Evolutionary conservation across 1,140 invertebrate genomes (phyloP).

Genomic region (Hycleus phaleratus): DNA sequence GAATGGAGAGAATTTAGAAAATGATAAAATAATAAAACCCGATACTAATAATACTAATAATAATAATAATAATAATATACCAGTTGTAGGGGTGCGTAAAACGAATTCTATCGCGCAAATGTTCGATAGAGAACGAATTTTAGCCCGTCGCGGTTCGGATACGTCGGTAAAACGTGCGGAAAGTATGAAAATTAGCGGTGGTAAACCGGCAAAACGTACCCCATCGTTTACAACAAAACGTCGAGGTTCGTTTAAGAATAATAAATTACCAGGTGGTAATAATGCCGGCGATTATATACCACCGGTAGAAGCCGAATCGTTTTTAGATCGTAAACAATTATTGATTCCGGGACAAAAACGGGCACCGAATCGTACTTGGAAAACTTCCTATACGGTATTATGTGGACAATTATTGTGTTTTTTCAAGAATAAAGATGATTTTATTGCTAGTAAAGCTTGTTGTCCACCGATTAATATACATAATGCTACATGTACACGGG

Average conservation of each 20-base stretch:
- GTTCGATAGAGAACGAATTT: slow-evolving; percentile 56
- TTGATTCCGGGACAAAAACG: slow-evolving; percentile 87
- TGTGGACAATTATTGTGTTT: slow-evolving; percentile 96
- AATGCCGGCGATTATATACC: slow-evolving; percentile 59
- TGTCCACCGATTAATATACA: slow-evolving; percentile 85
- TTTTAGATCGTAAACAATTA: slow-evolving; percentile 92
- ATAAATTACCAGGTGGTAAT: slow-evolving; percentile 18
- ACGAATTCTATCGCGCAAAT: slow-evolving; percentile 56
- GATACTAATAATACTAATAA: too few species aligned
- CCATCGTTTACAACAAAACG: slow-evolving; percentile 91
- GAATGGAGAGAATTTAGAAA: slow-evolving; percentile 1
- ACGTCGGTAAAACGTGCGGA: slow-evolving; percentile 73
- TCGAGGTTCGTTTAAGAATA: slow-evolving; percentile 33
- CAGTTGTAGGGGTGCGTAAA: slow-evolving; percentile 34
- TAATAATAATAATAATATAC: not conserved
- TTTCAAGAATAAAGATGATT: slow-evolving; percentile 93
- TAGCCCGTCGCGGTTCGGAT: slow-evolving; percentile 51
- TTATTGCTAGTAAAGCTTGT: slow-evolving; percentile 77
- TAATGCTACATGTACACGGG: slow-evolving; percentile 74
- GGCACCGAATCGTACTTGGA: slow-evolving; percentile 92
- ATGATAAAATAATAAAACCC: not conserved
- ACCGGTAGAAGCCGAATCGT: slow-evolving; percentile 85
- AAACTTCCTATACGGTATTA: slow-evolving; percentile 88
- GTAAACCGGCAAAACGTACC: slow-evolving; percentile 76
- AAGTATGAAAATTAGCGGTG: slow-evolving; percentile 74